Evolutionary conservation across 2,113 vertebrate species (phyloP).

Genomic region (Myotis lucifugus): DNA sequence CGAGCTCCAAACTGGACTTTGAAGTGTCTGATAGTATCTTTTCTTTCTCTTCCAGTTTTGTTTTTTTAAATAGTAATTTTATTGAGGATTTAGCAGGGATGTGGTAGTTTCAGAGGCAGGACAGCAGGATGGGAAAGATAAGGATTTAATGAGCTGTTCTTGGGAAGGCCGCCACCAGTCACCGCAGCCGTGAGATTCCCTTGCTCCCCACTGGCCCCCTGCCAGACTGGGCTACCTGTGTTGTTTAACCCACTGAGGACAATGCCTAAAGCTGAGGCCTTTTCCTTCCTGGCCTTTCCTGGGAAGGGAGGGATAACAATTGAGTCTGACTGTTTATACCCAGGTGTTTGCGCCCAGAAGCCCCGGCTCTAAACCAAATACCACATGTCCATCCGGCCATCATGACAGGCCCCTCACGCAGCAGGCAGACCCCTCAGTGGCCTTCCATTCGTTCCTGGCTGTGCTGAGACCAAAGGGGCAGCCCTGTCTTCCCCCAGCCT

Average conservation of each 20-base stretch:
- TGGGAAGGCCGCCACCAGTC: background rate
- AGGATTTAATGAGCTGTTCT: background rate
- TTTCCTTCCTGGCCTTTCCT: conserved; percentile 78
- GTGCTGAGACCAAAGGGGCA: background rate
- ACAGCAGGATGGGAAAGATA: background rate
- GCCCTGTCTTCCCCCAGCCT: background rate
- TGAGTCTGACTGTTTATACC: background rate
- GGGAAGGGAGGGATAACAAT: conserved; percentile 71
- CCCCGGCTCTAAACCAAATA: conserved; percentile 55
- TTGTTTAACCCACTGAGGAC: conserved; percentile 14
- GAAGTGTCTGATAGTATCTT: background rate
- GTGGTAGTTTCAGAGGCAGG: background rate
- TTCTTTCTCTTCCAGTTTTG: background rate
- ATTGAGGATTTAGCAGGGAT: background rate
- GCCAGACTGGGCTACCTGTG: conserved; percentile 42
- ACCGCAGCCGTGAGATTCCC: background rate
- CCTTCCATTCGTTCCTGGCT: background rate
- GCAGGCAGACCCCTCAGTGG: background rate
- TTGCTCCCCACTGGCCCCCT: background rate
- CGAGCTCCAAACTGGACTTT: background rate
- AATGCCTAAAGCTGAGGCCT: conserved; percentile 21
- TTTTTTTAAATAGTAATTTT: background rate
- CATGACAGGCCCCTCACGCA: rapidly evolving
- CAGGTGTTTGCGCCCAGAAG: conserved; percentile 25
- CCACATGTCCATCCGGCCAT: conserved; percentile 63